Evolutionary conservation across 2,888 invertebrate genomes (phyloP), one percentile per base, ranked within the genome.

Genomic region (Hanleya hanleyi): DNA sequence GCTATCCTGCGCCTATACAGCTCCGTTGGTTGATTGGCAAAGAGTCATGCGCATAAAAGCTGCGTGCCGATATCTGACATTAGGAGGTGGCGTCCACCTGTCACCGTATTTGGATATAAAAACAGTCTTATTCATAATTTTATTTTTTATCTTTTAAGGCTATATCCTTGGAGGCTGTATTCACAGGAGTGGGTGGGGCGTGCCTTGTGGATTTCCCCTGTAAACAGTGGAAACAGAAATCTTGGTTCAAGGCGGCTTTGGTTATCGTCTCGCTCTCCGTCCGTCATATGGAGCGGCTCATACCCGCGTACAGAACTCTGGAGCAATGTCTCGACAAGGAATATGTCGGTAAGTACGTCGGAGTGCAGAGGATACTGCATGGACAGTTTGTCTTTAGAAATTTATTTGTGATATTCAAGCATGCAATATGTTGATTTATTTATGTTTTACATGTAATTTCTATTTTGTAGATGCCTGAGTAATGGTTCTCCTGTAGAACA

Each of bases 281-380:
- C 5, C 75, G 77, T 32, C 82, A 81, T 49, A 77, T 88, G 81
- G 87, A 87, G 67, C 78, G 81, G 35, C 73, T 88, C 12, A 82
- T 88, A 26, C 87, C 88, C 1, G 87, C 86, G 3, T 86, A 84
- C 77, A 78, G 81, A 38, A 81, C 81, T 67, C 82, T 83, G 87
- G 97, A 98, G 89, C 99, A 99, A 91, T 94, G 94, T 85, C 98
- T 99, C 88, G 78, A 94, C 47, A 86, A 85, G 18, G 95, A 96
- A 82, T 99, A 99, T 88, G 96, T 97, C 18, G 99, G 98, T 77
- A 94, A 96, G 77, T 7, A n/a, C n/a, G n/a, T n/a, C n/a, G n/a
- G n/a, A n/a, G n/a, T n/a, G n/a, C n/a, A 41, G 18, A 41, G 12
- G 47, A 41, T 18, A 41, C 18, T 12, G 18, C 18, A 18, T 41